phyloP scores from a whole-genome alignment of 2,888 invertebrate genomes.

The Helleia helle region DNA sequence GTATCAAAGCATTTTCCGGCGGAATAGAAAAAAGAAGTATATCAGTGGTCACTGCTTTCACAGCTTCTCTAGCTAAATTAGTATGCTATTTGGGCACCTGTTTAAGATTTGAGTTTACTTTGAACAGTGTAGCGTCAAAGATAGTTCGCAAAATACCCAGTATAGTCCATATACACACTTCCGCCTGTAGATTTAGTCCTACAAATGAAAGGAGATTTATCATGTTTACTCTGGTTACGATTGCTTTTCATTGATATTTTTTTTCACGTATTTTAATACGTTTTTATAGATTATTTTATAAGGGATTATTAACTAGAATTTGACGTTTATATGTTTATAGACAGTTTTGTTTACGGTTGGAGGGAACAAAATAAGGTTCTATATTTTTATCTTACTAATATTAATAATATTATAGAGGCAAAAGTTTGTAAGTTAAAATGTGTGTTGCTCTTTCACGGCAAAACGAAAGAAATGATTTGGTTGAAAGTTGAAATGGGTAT shows the following conservation, averaged over 20 bases:
- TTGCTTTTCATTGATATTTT: conserved; percentile 6
- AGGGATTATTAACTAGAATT: not conserved
- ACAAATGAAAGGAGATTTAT: conserved; percentile 54
- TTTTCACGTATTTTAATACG: conserved; percentile 9
- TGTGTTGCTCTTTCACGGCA: no score
- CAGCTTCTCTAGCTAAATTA: no score
- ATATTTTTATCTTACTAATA: no score
- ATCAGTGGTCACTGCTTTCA: no score
- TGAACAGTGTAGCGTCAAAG: conserved; percentile 70
- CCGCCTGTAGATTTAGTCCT: conserved; percentile 64
- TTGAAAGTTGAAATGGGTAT: no score
- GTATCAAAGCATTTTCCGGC: no score
- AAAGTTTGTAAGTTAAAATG: no score
- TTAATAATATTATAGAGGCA: no score
- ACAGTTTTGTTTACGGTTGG: conserved; percentile 2
- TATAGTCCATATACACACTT: conserved; percentile 67
- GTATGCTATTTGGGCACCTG: no score
- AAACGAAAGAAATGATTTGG: no score
- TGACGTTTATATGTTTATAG: not conserved
- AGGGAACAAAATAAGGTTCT: no score
- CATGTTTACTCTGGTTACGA: conserved; percentile 29
- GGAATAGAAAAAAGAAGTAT: no score
- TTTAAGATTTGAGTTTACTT: conserved; percentile 68
- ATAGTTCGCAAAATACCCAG: conserved; percentile 64
- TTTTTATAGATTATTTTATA: conserved; percentile 7